Conservation (phyloP, 2,888 invertebrate genomes). For the Eueremaeus valkanovi region DNA sequence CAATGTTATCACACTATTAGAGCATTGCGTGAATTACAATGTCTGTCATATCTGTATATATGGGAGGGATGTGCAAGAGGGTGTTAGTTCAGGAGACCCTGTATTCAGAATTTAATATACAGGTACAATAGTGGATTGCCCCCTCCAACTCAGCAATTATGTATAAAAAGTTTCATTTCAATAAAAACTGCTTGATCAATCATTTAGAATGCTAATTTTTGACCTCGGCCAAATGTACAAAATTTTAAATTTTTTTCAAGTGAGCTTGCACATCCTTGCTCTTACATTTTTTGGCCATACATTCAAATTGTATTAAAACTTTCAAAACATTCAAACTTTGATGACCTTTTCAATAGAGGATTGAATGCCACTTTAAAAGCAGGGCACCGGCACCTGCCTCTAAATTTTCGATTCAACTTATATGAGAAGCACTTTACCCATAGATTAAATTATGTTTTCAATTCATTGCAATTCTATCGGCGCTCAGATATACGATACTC, state of each 20-base stretch:
- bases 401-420: constrained; percentile 21
- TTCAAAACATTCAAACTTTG: constrained; percentile 31
- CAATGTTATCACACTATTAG: neutral
- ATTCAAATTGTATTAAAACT: constrained; percentile 29
- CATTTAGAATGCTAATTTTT: no score
- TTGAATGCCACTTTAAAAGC: constrained; percentile 31
- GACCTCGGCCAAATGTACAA: no score
- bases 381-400: constrained; percentile 31
- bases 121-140: no score
- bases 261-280: neutral
- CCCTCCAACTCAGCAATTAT: no score
- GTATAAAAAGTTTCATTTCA: no score
- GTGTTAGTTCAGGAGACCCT: no score
- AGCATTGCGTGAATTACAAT: constrained; percentile 31
- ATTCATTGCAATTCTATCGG: constrained; percentile 28
- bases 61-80: no score
- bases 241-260: no score
- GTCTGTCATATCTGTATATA: no score
- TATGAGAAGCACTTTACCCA: neutral
- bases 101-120: no score
- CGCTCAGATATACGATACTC: constrained; percentile 28
- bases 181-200: no score
- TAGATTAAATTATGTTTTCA: constrained; percentile 33
- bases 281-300: constrained; percentile 25
- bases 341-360: constrained; percentile 27